These are phyloP conservation scores for Myripristis jacobus DNA, from an alignment of 2,797 vertebrate species.

Conservation along the genomic window DNA sequence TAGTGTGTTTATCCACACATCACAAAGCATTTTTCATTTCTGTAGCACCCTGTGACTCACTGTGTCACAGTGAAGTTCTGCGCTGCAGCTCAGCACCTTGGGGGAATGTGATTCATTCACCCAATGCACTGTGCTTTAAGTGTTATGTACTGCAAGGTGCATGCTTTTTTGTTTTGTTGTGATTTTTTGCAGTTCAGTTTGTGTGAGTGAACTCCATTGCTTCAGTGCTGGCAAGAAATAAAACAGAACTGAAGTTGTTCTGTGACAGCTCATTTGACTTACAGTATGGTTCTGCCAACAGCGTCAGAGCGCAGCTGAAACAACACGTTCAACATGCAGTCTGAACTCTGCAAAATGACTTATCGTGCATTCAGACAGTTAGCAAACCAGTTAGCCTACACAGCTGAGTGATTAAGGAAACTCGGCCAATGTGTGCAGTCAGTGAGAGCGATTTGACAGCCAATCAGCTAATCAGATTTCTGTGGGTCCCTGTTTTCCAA, in stretches of 20 bases:
- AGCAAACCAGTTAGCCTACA: no score
- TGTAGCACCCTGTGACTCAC: conserved; percentile 61
- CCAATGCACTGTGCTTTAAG: conserved; percentile 14
- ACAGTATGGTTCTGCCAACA: background rate
- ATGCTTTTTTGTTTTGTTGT: conserved; percentile 2
- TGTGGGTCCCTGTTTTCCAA: no score
- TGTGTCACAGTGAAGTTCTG: conserved; percentile 43
- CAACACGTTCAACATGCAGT: background rate
- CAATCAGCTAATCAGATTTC: no score
- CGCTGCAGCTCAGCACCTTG: conserved; percentile 23
- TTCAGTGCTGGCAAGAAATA: background rate
- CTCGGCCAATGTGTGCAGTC: no score
- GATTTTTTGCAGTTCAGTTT: conserved; percentile 20
- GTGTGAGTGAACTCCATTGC: conserved; percentile 19
- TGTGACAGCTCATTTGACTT: background rate
- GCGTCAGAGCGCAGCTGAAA: background rate
- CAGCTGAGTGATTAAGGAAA: no score
- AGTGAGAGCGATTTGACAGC: no score
- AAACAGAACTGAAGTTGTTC: conserved; percentile 5
- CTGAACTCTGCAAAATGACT: background rate
- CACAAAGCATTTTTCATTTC: conserved; percentile 62
- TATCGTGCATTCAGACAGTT: background rate
- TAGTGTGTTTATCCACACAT: conserved; percentile 62
- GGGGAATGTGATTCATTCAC: conserved; percentile 59
- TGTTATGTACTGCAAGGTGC: conserved; percentile 25